These are phyloP conservation scores for Tenthredo scrophulariae DNA, from an alignment of 2,888 invertebrate species.

Conservation along the genomic window DNA sequence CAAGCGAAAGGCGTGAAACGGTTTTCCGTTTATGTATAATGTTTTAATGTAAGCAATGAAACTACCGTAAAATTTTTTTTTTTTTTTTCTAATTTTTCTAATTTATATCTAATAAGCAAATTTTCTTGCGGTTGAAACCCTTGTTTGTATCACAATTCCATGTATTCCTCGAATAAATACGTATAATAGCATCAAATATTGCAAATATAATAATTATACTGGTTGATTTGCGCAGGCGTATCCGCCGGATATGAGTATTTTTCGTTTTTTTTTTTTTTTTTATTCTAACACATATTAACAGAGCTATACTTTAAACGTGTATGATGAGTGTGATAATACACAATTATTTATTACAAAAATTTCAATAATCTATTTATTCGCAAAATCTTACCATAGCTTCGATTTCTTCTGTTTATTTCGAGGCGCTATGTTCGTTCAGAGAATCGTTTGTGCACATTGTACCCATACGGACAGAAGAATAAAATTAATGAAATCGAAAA, in stretches of 20 bases:
- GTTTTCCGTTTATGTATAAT: no score
- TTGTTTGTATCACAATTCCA: background rate
- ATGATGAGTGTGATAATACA: background rate
- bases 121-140: background rate
- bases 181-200: background rate
- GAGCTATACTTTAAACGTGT: background rate
- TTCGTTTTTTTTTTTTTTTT: background rate
- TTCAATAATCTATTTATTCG: background rate
- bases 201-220: conserved; percentile 9
- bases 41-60: no score
- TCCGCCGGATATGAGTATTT: background rate
- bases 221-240: background rate
- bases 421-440: background rate
- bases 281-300: background rate
- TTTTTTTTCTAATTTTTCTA: no score
- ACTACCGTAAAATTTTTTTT: no score
- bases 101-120: background rate
- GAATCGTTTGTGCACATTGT: no score
- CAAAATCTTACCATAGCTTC: background rate
- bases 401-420: background rate
- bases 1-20: no score
- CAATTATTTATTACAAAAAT: background rate
- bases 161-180: background rate
- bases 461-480: no score
- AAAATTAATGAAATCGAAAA: no score